A percentile compares a stretch with the other conserved stretches of the same genome.
phyloP scores from a whole-genome alignment of 2,797 vertebrate genomes.

The Pteronotus mesoamericanus region DNA sequence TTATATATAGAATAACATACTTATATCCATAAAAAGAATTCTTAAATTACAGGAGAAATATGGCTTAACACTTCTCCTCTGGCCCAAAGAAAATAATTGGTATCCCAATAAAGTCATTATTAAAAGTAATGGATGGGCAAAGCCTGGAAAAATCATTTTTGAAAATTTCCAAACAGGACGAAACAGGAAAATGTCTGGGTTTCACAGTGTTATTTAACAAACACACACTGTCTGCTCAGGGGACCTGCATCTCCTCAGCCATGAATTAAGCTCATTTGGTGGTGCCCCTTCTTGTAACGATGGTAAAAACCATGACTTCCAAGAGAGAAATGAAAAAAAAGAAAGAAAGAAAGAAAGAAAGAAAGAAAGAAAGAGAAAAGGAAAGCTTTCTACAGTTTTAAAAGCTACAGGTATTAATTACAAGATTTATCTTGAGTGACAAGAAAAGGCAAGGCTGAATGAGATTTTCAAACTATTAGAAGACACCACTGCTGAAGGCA shows the following conservation, averaged over 20 bases:
- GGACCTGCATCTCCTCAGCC: conserved; percentile 37
- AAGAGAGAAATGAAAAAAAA: neutral
- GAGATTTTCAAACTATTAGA: neutral
- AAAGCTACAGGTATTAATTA: neutral
- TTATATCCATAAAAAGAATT: conserved; percentile 53
- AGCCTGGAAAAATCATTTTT: conserved; percentile 78
- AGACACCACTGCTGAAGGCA: neutral
- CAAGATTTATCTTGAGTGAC: neutral
- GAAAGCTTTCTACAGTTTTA: neutral
- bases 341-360: too few species aligned
- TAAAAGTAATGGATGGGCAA: conserved; percentile 79
- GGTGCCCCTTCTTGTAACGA: conserved; percentile 47
- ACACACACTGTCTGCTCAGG: conserved; percentile 67
- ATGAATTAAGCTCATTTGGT: conserved; percentile 62
- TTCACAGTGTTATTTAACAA: conserved; percentile 79
- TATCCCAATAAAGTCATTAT: conserved; percentile 79
- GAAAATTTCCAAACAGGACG: conserved; percentile 75
- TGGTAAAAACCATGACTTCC: conserved; percentile 6
- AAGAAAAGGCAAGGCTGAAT: neutral
- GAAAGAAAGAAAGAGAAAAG: too few species aligned
- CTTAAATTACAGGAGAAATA: conserved; percentile 76
- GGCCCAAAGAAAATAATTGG: conserved; percentile 78
- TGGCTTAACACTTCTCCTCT: conserved; percentile 71
- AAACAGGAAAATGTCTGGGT: conserved; percentile 79
- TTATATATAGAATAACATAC: conserved; percentile 61